Conservation (phyloP, 2,888 invertebrate species). For the Hirtodrosophila alboralis region DNA sequence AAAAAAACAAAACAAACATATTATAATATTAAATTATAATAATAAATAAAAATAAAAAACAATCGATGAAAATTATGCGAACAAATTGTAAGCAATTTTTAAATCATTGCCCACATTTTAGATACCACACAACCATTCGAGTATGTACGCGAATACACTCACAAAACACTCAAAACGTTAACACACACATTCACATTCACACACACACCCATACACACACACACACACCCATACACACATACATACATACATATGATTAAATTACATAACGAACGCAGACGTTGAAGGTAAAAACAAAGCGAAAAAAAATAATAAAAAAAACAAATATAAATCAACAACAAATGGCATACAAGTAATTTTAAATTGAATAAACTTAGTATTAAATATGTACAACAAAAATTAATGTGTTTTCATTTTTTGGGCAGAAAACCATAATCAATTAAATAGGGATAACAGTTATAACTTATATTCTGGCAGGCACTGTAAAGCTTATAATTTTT, state of each 20-base stretch:
- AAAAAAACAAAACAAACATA: constrained; percentile 36
- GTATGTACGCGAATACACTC: constrained; percentile 38
- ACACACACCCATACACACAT: constrained; percentile 12
- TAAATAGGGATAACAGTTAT: too few species aligned
- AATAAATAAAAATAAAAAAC: constrained; percentile 27
- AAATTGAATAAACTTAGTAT: constrained; percentile 76
- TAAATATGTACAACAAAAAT: constrained; percentile 73
- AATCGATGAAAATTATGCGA: constrained; percentile 26
- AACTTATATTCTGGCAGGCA: too few species aligned
- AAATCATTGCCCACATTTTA: constrained; percentile 72
- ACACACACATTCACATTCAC: constrained; percentile 9
- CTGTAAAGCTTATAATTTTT: too few species aligned
- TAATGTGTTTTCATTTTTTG: constrained; percentile 18
- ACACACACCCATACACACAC: constrained; percentile 7
- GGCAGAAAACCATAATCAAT: neutral
- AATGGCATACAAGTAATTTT: constrained; percentile 77
- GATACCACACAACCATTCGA: constrained; percentile 43
- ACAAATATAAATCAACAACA: constrained; percentile 10
- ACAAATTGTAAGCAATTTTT: constrained; percentile 67
- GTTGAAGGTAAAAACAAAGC: constrained; percentile 50
- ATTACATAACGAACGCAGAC: constrained; percentile 54
- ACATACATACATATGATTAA: constrained; percentile 31
- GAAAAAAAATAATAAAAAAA: constrained; percentile 11
- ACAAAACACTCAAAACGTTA: constrained; percentile 1
- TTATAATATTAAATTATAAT: constrained; percentile 29